These are phyloP conservation scores for Potamarius usumacintae DNA, from an alignment of 2,113 vertebrate species.

Conservation along the genomic window DNA sequence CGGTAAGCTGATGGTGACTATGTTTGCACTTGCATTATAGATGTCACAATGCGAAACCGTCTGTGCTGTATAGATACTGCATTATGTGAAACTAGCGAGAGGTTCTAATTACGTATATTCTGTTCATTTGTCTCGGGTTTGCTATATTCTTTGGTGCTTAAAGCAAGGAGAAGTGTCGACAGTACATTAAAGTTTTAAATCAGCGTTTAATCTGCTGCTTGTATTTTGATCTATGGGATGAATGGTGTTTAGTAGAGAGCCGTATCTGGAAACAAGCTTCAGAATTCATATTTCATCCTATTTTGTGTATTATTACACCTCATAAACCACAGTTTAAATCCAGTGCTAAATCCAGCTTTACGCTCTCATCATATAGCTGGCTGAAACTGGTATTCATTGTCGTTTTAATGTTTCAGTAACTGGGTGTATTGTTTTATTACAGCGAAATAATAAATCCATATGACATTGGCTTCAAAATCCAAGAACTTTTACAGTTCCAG, in stretches of 20 bases:
- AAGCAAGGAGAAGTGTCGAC: background rate
- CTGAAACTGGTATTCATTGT: background rate
- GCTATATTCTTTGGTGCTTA: background rate
- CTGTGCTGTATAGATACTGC: background rate
- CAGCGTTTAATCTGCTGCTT: background rate
- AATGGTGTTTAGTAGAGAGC: background rate
- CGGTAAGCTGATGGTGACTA: slow-evolving; percentile 73
- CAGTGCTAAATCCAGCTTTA: background rate
- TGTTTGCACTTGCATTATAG: background rate
- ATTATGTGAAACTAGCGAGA: background rate
- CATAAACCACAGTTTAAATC: background rate
- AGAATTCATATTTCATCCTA: background rate
- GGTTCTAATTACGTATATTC: background rate
- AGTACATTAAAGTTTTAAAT: background rate
- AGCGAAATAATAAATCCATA: background rate
- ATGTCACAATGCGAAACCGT: slow-evolving; percentile 6
- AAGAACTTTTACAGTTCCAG: background rate
- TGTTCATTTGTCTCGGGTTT: background rate
- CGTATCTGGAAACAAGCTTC: background rate
- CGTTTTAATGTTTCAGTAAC: background rate
- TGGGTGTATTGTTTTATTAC: background rate
- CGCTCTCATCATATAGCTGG: background rate
- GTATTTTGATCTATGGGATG: background rate
- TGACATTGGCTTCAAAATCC: background rate
- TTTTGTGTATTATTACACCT: background rate